Evolutionary conservation across 2,797 vertebrate genomes (phyloP).

Genomic region (Melopsittacus undulatus): DNA sequence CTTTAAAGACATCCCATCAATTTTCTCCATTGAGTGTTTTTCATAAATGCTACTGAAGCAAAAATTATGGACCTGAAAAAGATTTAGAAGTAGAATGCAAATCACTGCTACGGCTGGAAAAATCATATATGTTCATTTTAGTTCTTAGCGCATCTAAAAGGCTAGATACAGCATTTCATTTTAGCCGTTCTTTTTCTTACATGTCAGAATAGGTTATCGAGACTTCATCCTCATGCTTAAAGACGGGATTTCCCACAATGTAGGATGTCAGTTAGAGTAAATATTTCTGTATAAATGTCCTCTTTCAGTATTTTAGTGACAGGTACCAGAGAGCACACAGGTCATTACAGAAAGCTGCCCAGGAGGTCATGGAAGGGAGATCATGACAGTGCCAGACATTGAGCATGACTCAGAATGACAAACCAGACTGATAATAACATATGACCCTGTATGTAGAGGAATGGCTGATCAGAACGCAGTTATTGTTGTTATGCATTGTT

Average conservation of each 20-base stretch:
- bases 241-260: background rate
- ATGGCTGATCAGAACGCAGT: background rate
- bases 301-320: background rate
- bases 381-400: background rate
- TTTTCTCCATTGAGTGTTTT: slow-evolving; percentile 29
- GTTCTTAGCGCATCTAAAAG: slow-evolving; percentile 6
- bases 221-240: background rate
- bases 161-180: background rate
- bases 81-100: slow-evolving; percentile 39
- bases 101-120: background rate
- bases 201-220: background rate
- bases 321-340: background rate
- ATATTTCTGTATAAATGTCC: background rate
- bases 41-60: slow-evolving; percentile 33
- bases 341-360: background rate
- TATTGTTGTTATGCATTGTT: background rate
- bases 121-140: background rate
- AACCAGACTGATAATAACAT: background rate
- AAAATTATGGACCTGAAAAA: slow-evolving; percentile 8
- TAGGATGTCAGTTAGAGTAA: background rate
- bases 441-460: background rate
- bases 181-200: background rate
- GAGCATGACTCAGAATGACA: background rate
- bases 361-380: background rate
- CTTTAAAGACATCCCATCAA: slow-evolving; percentile 27